phyloP scores from a whole-genome alignment of 1,140 invertebrate genomes.

The Gonatopus flavifemur region DNA sequence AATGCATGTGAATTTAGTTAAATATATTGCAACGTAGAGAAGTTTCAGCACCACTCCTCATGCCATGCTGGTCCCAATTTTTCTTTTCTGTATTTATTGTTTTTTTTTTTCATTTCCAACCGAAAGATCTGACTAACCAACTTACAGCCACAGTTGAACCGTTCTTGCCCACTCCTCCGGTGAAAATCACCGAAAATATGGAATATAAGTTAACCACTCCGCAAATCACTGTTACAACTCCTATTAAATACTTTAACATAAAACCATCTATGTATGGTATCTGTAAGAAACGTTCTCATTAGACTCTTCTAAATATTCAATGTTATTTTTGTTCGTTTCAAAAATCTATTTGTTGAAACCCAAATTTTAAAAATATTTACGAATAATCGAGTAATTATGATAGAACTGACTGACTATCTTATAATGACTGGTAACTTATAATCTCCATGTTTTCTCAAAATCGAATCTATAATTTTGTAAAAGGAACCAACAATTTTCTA shows the following conservation, averaged over 20 bases:
- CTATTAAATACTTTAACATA: conserved; percentile 74
- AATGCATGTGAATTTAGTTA: conserved; percentile 30
- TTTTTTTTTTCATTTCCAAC: conserved; percentile 44
- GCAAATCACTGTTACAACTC: conserved; percentile 70
- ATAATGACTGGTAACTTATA: neutral
- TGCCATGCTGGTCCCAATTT: conserved; percentile 55
- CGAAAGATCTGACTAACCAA: conserved; percentile 49
- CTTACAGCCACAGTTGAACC: conserved; percentile 88
- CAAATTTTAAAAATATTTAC: neutral
- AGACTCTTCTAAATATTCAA: conserved; percentile 22
- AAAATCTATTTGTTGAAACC: neutral
- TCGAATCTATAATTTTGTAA: too few relatives aligned
- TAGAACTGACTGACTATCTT: neutral
- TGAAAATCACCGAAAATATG: conserved; percentile 78
- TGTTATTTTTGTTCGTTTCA: conserved; percentile 9
- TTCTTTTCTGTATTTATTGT: conserved; percentile 23
- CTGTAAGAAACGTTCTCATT: conserved; percentile 54
- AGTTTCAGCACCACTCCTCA: conserved; percentile 48
- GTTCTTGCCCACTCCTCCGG: conserved; percentile 95
- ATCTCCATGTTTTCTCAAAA: too few relatives aligned
- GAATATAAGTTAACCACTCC: conserved; percentile 68
- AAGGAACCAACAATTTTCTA: too few relatives aligned
- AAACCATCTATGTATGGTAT: conserved; percentile 63
- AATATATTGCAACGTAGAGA: conserved; percentile 41
- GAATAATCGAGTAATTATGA: conserved; percentile 16